Conservation (phyloP, 2,888 invertebrate species). For the Cistogaster globosa region DNA sequence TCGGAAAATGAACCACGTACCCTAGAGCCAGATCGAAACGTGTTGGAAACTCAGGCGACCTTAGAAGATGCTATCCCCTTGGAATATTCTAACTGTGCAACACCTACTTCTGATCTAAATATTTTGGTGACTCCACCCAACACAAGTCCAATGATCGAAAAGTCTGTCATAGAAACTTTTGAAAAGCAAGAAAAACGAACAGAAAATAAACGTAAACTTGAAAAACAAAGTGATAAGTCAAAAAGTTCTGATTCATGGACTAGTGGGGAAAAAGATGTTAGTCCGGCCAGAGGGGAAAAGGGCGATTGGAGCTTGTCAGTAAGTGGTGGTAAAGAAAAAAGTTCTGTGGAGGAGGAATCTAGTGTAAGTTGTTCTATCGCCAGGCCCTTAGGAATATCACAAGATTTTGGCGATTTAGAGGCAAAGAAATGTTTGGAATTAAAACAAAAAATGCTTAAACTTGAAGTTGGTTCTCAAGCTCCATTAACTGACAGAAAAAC, state of each 20-base stretch:
- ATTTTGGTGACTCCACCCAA: slow-evolving; percentile 86
- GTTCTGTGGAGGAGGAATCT: slow-evolving; percentile 88
- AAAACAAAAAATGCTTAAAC: slow-evolving; percentile 86
- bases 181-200: slow-evolving; percentile 75
- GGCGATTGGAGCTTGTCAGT: slow-evolving; percentile 84
- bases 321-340: slow-evolving; percentile 85
- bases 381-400: slow-evolving; percentile 90
- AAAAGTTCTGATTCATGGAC: slow-evolving; percentile 93
- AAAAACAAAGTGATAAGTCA: slow-evolving; percentile 85
- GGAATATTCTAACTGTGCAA: slow-evolving; percentile 83
- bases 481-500: slow-evolving; percentile 80
- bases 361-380: slow-evolving; percentile 92
- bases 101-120: slow-evolving; percentile 82
- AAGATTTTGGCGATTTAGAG: slow-evolving; percentile 88
- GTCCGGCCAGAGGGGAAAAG: slow-evolving; percentile 84
- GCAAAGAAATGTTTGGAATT: slow-evolving; percentile 84
- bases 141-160: slow-evolving; percentile 86
- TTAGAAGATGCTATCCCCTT: slow-evolving; percentile 86
- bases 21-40: slow-evolving; percentile 81
- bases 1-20: slow-evolving; percentile 84
- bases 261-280: slow-evolving; percentile 89
- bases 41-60: slow-evolving; percentile 85
- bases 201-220: slow-evolving; percentile 86
- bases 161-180: slow-evolving; percentile 80
- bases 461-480: slow-evolving; percentile 84